phyloP scores from a whole-genome alignment of 53 echinoderm and acorn worm species.

The Mesocentrotus franciscanus region DNA sequence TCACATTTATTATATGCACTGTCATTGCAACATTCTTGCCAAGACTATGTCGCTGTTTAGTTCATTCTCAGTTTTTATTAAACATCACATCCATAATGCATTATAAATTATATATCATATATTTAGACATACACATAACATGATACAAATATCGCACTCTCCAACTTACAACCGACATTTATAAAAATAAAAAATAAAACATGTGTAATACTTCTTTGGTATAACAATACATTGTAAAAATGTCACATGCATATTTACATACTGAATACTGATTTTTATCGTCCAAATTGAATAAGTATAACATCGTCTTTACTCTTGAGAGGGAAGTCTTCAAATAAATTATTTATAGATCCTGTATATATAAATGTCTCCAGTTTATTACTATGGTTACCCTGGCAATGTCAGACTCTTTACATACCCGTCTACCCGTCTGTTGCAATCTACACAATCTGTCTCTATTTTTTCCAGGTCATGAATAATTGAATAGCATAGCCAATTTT shows the following conservation, averaged over 20 bases:
- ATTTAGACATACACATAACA: not conserved
- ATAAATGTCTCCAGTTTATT: too few relatives aligned
- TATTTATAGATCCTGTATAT: not conserved
- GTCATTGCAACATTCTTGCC: conserved; percentile 18
- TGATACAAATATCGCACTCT: not conserved
- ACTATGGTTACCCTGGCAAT: not conserved
- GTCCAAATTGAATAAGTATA: not conserved
- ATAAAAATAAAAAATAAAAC: not conserved
- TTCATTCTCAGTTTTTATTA: not conserved
- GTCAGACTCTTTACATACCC: not conserved
- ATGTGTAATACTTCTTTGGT: not conserved
- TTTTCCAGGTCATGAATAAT: not conserved
- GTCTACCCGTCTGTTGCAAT: not conserved
- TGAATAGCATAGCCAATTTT: too few relatives aligned
- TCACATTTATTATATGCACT: conserved; percentile 13
- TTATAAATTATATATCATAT: not conserved
- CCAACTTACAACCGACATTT: not conserved
- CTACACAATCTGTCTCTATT: not conserved
- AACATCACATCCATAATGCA: not conserved
- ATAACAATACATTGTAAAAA: not conserved
- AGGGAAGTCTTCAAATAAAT: not conserved
- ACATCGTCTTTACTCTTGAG: not conserved
- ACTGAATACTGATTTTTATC: not conserved
- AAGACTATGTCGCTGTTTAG: not conserved
- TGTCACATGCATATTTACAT: not conserved